Conservation (phyloP, 2,113 vertebrate species). For the Oreocharis arfaki region DNA sequence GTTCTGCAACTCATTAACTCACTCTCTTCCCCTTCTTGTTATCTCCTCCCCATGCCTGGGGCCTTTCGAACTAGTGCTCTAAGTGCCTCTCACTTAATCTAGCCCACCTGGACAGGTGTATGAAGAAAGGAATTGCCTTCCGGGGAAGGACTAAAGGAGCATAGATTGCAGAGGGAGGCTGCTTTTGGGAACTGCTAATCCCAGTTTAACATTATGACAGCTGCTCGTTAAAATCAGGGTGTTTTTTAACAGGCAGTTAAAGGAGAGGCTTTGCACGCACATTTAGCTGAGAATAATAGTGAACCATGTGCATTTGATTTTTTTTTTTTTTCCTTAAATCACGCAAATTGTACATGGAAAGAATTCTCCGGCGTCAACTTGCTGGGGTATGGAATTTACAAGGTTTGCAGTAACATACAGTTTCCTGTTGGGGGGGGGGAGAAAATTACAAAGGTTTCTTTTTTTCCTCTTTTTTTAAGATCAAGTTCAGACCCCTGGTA, state of each 20-base stretch:
- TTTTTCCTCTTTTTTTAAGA: background rate
- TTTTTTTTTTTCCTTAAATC: conserved; percentile 38
- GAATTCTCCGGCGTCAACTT: conserved; percentile 53
- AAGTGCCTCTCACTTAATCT: conserved; percentile 51
- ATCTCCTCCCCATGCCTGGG: conserved; percentile 22
- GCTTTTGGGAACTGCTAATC: conserved; percentile 54
- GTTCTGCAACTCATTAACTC: conserved; percentile 66
- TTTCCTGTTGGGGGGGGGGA: conserved; percentile 4
- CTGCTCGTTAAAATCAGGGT: conserved; percentile 47
- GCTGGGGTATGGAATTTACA: conserved; percentile 37
- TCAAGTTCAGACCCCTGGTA: background rate
- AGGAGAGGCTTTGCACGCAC: conserved; percentile 43
- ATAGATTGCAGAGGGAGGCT: background rate
- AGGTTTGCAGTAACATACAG: conserved; percentile 51
- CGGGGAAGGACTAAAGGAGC: conserved; percentile 6
- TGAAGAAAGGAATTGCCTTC: conserved; percentile 49
- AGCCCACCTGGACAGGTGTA: conserved; percentile 51
- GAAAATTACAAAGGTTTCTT: conserved; percentile 47
- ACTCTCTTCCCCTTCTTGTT: conserved; percentile 54
- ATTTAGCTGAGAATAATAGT: conserved; percentile 40
- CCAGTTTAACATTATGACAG: conserved; percentile 42
- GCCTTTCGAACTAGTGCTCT: background rate
- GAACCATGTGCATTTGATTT: conserved; percentile 58
- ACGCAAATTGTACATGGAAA: conserved; percentile 29
- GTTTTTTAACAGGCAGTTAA: conserved; percentile 51